phyloP scores from a whole-genome alignment of 2,797 vertebrate genomes.

The Gymnoscopelus braueri region DNA sequence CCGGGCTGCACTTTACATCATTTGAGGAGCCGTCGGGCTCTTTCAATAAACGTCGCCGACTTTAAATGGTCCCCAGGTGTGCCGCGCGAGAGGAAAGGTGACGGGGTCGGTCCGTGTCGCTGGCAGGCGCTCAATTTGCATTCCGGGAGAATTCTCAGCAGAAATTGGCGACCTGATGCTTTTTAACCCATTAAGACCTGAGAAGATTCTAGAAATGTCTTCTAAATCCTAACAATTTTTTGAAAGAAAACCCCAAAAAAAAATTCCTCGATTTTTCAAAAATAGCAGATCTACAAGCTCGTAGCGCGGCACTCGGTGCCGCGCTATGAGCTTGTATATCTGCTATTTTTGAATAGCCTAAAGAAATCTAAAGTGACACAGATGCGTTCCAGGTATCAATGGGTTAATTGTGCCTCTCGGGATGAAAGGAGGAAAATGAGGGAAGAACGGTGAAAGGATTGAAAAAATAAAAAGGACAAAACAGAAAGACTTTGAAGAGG shows the following conservation, averaged over 20 bases:
- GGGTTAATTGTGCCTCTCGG: slow-evolving; percentile 70
- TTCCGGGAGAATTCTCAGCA: slow-evolving; percentile 55
- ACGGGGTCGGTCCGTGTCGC: slow-evolving; percentile 44
- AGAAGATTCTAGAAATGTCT: no score
- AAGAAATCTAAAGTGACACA: no score
- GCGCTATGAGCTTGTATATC: no score
- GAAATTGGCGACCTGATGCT: slow-evolving; percentile 58
- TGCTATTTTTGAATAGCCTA: no score
- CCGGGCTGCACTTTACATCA: slow-evolving; percentile 44
- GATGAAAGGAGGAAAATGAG: slow-evolving; percentile 22
- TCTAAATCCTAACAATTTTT: no score
- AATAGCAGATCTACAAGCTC: no score
- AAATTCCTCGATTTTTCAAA: no score
- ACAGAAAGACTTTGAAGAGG: slow-evolving; percentile 22
- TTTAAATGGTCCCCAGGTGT: slow-evolving; percentile 58
- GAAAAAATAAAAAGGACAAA: slow-evolving; percentile 25
- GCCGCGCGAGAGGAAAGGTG: slow-evolving; percentile 35
- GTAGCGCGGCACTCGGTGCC: no score
- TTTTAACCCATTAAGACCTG: no score
- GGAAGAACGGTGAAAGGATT: slow-evolving; percentile 5
- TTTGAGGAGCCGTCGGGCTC: slow-evolving; percentile 46
- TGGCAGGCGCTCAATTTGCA: slow-evolving; percentile 51
- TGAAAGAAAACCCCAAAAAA: no score
- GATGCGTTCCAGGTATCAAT: no score
- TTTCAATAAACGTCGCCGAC: slow-evolving; percentile 57